Conservation (phyloP, 2,113 vertebrate species). For the Numida meleagris region DNA sequence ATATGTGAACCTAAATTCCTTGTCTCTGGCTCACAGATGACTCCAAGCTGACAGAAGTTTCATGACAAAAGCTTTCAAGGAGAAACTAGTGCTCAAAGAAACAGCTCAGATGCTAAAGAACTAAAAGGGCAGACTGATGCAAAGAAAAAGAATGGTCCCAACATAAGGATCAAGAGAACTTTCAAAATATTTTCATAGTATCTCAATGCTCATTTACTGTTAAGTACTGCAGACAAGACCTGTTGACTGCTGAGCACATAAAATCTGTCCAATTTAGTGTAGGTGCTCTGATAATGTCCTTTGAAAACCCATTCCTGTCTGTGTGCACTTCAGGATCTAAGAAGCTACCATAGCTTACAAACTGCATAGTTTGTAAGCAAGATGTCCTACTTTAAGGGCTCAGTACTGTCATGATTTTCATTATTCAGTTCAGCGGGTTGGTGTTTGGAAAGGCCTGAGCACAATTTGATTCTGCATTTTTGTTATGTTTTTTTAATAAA, state of each 20-base stretch:
- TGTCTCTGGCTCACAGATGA: background rate
- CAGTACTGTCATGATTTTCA: background rate
- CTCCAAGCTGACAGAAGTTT: slow-evolving; percentile 10
- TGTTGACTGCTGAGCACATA: background rate
- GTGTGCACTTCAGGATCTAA: background rate
- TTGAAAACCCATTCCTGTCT: background rate
- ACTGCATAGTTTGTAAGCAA: background rate
- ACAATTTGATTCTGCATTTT: background rate
- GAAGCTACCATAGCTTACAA: rapidly evolving
- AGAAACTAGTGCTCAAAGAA: background rate
- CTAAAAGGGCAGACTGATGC: background rate
- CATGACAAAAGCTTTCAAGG: background rate
- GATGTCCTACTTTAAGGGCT: background rate
- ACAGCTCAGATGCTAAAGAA: background rate
- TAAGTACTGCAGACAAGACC: background rate
- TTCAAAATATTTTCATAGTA: slow-evolving; percentile 9
- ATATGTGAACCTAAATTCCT: slow-evolving; percentile 11
- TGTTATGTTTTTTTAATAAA: background rate
- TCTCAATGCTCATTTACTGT: background rate
- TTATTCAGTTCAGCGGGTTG: background rate
- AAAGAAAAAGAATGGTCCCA: background rate
- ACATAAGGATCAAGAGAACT: background rate
- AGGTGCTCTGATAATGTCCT: background rate
- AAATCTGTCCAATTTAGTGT: background rate
- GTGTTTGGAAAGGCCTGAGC: background rate